phyloP scores from a whole-genome alignment of 1,140 invertebrate genomes.

The Bradynema listronoti region DNA sequence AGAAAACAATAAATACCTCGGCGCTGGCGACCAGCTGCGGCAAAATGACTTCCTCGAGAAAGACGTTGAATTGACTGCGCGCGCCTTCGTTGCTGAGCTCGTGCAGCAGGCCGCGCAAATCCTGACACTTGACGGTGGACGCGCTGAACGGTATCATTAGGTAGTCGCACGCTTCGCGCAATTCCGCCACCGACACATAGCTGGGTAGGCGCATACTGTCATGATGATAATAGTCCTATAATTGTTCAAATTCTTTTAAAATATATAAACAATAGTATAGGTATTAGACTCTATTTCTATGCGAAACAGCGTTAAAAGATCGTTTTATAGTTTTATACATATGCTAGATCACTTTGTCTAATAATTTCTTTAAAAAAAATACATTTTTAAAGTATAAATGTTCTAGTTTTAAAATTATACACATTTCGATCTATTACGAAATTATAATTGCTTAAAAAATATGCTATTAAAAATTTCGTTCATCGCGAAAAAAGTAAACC shows the following conservation, averaged over 20 bases:
- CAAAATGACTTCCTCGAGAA: constrained; percentile 86
- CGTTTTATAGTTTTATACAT: too few species aligned
- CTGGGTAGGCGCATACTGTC: constrained; percentile 79
- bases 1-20: too few species aligned
- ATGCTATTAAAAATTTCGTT: too few species aligned
- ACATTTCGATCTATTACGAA: too few species aligned
- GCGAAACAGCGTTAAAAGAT: too few species aligned
- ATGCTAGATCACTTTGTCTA: too few species aligned
- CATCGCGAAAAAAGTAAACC: constrained; percentile 51
- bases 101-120: constrained; percentile 84
- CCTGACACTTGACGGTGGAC: constrained; percentile 86
- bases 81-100: constrained; percentile 98
- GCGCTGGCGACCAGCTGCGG: constrained; percentile 92
- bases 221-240: constrained; percentile 80
- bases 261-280: too few species aligned
- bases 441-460: too few species aligned
- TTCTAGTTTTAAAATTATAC: too few species aligned
- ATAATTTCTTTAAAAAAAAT: too few species aligned
- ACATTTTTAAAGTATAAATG: too few species aligned
- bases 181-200: constrained; percentile 78
- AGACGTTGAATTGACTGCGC: constrained; percentile 86
- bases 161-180: constrained; percentile 97
- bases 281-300: too few species aligned
- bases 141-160: constrained; percentile 94
- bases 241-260: constrained; percentile 17